Evolutionary conservation across 2,797 vertebrate species (phyloP).

Genomic region (Hephaestus fuliginosus): DNA sequence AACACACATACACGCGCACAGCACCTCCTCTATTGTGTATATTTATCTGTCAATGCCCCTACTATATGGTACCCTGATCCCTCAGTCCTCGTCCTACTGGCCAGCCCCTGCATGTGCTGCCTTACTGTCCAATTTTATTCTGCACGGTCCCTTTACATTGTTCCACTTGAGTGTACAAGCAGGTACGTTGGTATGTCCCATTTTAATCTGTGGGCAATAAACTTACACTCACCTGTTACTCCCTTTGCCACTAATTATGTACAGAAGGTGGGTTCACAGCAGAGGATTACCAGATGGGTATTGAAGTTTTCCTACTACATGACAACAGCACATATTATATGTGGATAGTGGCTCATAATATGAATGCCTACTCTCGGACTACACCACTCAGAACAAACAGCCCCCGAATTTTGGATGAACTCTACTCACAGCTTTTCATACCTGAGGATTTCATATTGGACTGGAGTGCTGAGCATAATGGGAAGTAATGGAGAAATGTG

Average conservation of each 20-base stretch:
- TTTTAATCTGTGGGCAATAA: conserved; percentile 35
- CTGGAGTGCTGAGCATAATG: not conserved
- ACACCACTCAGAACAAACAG: conserved; percentile 28
- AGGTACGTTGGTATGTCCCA: conserved; percentile 36
- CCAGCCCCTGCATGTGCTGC: conserved; percentile 79
- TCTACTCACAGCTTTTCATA: conserved; percentile 23
- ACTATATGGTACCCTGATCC: conserved; percentile 62
- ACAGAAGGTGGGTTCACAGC: conserved; percentile 27
- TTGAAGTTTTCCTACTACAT: conserved; percentile 8
- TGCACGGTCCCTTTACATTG: conserved; percentile 78
- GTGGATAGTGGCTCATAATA: conserved; percentile 15
- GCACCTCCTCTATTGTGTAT: conserved; percentile 76
- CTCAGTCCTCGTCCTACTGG: conserved; percentile 54
- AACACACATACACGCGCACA: conserved; percentile 44
- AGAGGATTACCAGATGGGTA: conserved; percentile 18
- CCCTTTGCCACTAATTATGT: conserved; percentile 35
- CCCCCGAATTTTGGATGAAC: conserved; percentile 32
- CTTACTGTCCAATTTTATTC: conserved; percentile 69
- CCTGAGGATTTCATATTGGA: conserved; percentile 43
- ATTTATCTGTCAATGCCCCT: conserved; percentile 77
- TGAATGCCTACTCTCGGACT: conserved; percentile 32
- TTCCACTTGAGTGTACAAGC: conserved; percentile 53
- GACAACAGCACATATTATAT: conserved; percentile 9
- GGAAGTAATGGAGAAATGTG: conserved; percentile 23
- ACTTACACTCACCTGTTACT: conserved; percentile 33